Base-by-base conservation (phyloP, 2,888 invertebrate species). In the Muscina levida region DNA sequence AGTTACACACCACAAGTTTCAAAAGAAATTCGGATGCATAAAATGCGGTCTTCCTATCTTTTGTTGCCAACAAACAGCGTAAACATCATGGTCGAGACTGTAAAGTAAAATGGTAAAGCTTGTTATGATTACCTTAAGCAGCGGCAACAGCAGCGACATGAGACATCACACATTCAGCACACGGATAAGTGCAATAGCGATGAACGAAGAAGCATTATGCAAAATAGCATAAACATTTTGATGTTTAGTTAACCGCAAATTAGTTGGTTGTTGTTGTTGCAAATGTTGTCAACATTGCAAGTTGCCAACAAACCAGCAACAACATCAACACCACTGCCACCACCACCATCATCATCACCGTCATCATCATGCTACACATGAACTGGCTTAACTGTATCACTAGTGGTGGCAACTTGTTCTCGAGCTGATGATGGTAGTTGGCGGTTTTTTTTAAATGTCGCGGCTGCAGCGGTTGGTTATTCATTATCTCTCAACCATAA, bases 241-340 rank as follows among this genome's bases (percentile, higher is more conserved):
- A 74, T 73, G 66, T 81, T 77, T 71, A 57, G 74, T 62, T 75
- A 82, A 83, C 83, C 83, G 80, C 82, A 80, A 79, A 77, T 82
- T 82, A 80, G 68, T 62, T 59, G 70, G 70, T 80, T 76, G 79
- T 77, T 78, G 70, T 80, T 76, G 79, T 77, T 78, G 73, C 73
- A 65, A 82, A 78, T 74, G 73, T 75, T 81, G 77, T 75, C 81
- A 77, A 74, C 77, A 74, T 67, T 17, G 73, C 57, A 75, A 65
- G 48, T 72, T 68, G 66, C 37, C 56, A 62, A 19, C 24, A 70
- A n/a, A n/a, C n/a, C n/a, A n/a, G n/a, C n/a, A n/a, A n/a, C n/a
- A n/a, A n/a, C n/a, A 31, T 5, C 31, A 31, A 31, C 31, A 31
- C 31, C 8, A 31, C 62, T 19, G 39, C 67, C 31, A 31, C n/a